These are phyloP conservation scores for Pangasianodon gigas DNA, from an alignment of 2,113 vertebrate genomes.

Conservation along the genomic window DNA sequence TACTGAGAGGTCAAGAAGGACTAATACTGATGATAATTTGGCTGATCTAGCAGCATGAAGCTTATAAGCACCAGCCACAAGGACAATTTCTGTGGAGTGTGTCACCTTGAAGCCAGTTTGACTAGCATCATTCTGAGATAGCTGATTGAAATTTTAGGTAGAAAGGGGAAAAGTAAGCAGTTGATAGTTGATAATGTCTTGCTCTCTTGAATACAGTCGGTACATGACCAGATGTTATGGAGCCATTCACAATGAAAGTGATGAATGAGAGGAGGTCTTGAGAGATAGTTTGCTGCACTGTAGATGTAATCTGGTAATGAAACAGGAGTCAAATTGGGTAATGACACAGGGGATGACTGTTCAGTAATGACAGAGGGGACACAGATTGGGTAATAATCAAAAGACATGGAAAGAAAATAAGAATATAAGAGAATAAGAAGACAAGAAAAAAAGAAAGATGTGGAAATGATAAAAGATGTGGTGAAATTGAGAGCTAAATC, in stretches of 20 bases:
- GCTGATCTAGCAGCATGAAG: background rate
- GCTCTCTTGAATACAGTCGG: background rate
- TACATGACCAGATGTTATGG: background rate
- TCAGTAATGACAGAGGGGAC: background rate
- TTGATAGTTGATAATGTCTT: background rate
- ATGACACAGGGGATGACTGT: background rate
- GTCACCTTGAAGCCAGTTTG: background rate
- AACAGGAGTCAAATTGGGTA: background rate
- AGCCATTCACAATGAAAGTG: background rate
- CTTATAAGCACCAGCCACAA: background rate
- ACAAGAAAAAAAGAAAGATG: background rate
- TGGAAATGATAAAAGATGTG: background rate
- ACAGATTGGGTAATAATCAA: background rate
- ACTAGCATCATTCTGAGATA: background rate
- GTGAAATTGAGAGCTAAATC: background rate
- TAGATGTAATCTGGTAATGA: constrained; percentile 5
- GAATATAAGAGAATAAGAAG: background rate
- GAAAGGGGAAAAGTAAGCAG: background rate
- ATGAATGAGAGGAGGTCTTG: background rate
- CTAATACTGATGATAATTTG: background rate
- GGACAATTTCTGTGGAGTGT: background rate
- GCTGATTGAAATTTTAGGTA: background rate
- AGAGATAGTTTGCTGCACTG: background rate
- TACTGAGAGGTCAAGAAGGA: background rate
- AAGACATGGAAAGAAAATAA: background rate